These are phyloP conservation scores for Xiphophorus maculatus DNA, from an alignment of 2,113 vertebrate species.

Conservation along the genomic window DNA sequence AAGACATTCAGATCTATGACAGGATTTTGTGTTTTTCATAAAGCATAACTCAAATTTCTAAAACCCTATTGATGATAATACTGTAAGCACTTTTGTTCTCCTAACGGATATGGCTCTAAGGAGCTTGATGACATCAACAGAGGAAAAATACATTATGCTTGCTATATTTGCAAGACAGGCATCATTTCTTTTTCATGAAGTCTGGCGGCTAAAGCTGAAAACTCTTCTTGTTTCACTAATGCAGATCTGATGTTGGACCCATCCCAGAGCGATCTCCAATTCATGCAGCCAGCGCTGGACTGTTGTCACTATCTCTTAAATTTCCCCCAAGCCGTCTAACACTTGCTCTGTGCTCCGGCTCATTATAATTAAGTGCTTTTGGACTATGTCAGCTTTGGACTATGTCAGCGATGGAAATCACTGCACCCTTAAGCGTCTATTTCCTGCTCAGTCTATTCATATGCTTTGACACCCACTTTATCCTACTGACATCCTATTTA, in stretches of 20 bases:
- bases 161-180: slow-evolving; percentile 56
- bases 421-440: slow-evolving; percentile 58
- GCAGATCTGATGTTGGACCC: slow-evolving; percentile 61
- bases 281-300: slow-evolving; percentile 49
- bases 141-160: slow-evolving; percentile 61
- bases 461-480: slow-evolving; percentile 65
- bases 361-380: slow-evolving; percentile 79
- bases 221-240: slow-evolving; percentile 56
- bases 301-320: slow-evolving; percentile 53
- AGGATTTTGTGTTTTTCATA: slow-evolving; percentile 70
- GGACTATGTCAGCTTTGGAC: slow-evolving; percentile 70
- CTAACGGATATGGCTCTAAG: slow-evolving; percentile 63
- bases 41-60: slow-evolving; percentile 53
- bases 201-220: slow-evolving; percentile 51
- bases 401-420: slow-evolving; percentile 63
- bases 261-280: slow-evolving; percentile 47
- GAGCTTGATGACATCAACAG: slow-evolving; percentile 64
- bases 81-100: slow-evolving; percentile 56
- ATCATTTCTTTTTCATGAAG: slow-evolving; percentile 65
- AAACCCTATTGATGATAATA: slow-evolving; percentile 61
- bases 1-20: slow-evolving; percentile 44
- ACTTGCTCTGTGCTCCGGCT: slow-evolving; percentile 59
- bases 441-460: slow-evolving; percentile 56
- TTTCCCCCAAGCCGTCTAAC: slow-evolving; percentile 55
- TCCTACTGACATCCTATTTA: slow-evolving; percentile 67